These are phyloP conservation scores for Apomyelois bistriatella DNA, from an alignment of 2,888 invertebrate genomes.

Conservation along the genomic window DNA sequence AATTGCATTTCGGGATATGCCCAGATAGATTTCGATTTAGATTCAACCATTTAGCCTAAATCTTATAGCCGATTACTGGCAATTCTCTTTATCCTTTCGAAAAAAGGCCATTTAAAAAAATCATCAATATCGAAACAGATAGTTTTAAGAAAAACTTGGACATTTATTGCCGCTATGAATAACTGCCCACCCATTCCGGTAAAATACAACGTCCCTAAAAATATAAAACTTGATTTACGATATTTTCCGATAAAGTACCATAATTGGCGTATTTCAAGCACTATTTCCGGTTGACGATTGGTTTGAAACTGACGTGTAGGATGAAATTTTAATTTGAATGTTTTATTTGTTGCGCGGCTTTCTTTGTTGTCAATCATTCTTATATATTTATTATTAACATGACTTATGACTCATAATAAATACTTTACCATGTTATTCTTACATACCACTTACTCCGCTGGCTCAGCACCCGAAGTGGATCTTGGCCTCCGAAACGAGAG, in stretches of 20 bases:
- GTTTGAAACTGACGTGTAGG: conserved; percentile 7
- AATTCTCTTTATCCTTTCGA: not conserved
- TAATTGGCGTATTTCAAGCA: conserved; percentile 4
- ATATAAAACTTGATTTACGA: conserved; percentile 14
- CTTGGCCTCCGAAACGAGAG: too few relatives aligned
- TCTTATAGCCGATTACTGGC: too few relatives aligned
- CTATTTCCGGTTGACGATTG: conserved; percentile 3
- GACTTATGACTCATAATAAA: not conserved
- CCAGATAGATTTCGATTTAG: too few relatives aligned
- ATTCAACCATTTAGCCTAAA: too few relatives aligned
- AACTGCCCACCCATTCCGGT: conserved; percentile 31
- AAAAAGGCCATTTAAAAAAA: not conserved
- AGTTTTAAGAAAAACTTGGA: conserved; percentile 48
- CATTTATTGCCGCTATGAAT: conserved; percentile 42
- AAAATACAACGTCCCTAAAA: conserved; percentile 23
- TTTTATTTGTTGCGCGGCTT: not conserved
- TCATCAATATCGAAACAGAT: conserved; percentile 28
- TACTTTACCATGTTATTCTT: too few relatives aligned
- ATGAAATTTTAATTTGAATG: not conserved
- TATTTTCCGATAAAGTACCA: conserved; percentile 10
- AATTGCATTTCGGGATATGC: too few relatives aligned
- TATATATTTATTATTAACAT: not conserved
- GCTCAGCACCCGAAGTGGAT: too few relatives aligned
- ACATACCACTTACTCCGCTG: too few relatives aligned
- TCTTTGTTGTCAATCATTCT: not conserved